Conservation (phyloP, 2,888 invertebrate species). For the Drosophila neonasuta region DNA sequence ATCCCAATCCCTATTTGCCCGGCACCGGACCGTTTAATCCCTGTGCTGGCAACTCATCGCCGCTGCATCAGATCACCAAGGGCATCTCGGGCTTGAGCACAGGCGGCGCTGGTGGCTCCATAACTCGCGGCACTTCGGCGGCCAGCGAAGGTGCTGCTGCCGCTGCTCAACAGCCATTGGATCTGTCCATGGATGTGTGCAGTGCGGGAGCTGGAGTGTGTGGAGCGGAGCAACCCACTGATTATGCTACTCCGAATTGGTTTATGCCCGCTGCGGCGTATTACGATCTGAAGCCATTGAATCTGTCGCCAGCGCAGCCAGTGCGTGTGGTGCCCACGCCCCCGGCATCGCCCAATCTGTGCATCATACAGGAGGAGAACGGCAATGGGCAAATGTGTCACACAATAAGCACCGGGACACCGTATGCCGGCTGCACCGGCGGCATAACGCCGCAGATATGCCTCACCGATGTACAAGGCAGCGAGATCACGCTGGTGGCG, state of each 20-base stretch:
- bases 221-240: constrained; percentile 36
- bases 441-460: constrained; percentile 88
- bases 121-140: constrained; percentile 88
- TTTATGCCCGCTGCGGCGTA: constrained; percentile 77
- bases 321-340: constrained; percentile 82
- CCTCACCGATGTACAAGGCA: constrained; percentile 94
- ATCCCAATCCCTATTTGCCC: constrained; percentile 80
- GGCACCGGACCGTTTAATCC: constrained; percentile 65
- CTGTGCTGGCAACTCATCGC: constrained; percentile 82
- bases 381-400: constrained; percentile 82
- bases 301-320: constrained; percentile 81
- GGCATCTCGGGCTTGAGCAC: constrained; percentile 90
- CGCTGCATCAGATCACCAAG: constrained; percentile 86
- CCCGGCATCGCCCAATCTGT: constrained; percentile 83
- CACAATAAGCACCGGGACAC: constrained; percentile 79
- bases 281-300: constrained; percentile 81
- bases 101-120: constrained; percentile 85
- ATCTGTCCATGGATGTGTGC: constrained; percentile 82
- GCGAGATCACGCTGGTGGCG: constrained; percentile 90
- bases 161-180: constrained; percentile 79
- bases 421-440: constrained; percentile 79
- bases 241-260: constrained; percentile 72
- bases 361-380: constrained; percentile 91
- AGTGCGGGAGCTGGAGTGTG: constrained; percentile 33
- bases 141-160: constrained; percentile 74